A percentile compares a stretch with the other conserved stretches of the same genome.
These are phyloP conservation scores for Ceriagrion tenellum DNA, from an alignment of 2,888 invertebrate species.

Conservation along the genomic window DNA sequence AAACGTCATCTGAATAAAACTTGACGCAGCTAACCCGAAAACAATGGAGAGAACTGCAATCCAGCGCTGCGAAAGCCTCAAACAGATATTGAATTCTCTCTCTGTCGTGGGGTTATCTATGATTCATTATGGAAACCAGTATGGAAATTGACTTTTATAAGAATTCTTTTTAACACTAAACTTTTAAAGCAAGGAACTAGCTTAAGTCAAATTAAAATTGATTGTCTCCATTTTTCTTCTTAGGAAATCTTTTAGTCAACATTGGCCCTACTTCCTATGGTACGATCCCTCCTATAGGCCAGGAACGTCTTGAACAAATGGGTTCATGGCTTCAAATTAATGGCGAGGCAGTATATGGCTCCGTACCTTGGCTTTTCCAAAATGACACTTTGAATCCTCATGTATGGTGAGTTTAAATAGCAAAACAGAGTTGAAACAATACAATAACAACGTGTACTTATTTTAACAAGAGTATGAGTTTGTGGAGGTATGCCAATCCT, in stretches of 20 bases:
- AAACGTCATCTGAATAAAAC: too few species aligned
- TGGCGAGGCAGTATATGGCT: slow-evolving; percentile 91
- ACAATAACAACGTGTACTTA: neutral
- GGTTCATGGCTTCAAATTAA: slow-evolving; percentile 91
- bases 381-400: slow-evolving; percentile 87
- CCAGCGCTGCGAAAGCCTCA: too few species aligned
- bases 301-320: slow-evolving; percentile 88
- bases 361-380: slow-evolving; percentile 89
- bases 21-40: too few species aligned
- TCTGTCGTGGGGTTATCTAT: too few species aligned
- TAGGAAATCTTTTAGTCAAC: slow-evolving; percentile 89
- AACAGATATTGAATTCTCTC: too few species aligned
- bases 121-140: too few species aligned
- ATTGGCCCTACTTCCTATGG: slow-evolving; percentile 95
- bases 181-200: neutral
- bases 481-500: too few species aligned
- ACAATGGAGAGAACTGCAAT: too few species aligned
- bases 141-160: neutral
- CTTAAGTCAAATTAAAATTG: neutral
- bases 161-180: neutral
- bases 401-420: slow-evolving; percentile 86
- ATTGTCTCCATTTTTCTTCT: neutral
- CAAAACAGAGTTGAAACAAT: neutral
- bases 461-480: too few species aligned
- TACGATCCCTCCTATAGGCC: slow-evolving; percentile 90